Evolutionary conservation across 2,113 vertebrate genomes (phyloP).

Genomic region (Plotosus lineatus): DNA sequence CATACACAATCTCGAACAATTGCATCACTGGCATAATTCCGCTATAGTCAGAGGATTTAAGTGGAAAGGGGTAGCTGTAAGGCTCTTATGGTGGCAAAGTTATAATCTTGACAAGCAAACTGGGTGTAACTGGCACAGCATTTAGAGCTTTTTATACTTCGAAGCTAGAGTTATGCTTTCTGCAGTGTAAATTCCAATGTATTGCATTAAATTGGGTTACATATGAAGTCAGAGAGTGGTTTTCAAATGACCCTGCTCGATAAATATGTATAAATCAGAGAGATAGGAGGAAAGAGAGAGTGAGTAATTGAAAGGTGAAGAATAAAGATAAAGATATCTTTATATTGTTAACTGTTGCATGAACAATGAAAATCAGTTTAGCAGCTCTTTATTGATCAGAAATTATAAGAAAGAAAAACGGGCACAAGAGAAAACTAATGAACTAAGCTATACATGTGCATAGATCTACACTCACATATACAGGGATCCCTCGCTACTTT

Average conservation of each 20-base stretch:
- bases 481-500: no score
- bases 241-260: constrained; percentile 29
- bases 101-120: constrained; percentile 20
- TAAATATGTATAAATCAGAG: constrained; percentile 13
- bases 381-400: no score
- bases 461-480: no score
- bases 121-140: neutral
- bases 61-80: neutral
- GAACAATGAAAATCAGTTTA: no score
- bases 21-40: constrained; percentile 1
- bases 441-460: no score
- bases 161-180: neutral
- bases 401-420: no score
- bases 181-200: neutral
- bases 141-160: neutral
- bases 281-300: neutral
- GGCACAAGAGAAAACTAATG: no score
- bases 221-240: constrained; percentile 11
- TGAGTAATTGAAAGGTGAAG: constrained; percentile 1
- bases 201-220: constrained; percentile 36
- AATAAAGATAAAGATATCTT: no score
- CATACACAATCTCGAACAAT: neutral
- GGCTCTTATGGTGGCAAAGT: constrained; percentile 7
- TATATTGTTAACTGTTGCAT: no score
- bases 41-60: constrained; percentile 17